phyloP scores from a whole-genome alignment of 2,113 vertebrate genomes.

The Pterocles burchelli region DNA sequence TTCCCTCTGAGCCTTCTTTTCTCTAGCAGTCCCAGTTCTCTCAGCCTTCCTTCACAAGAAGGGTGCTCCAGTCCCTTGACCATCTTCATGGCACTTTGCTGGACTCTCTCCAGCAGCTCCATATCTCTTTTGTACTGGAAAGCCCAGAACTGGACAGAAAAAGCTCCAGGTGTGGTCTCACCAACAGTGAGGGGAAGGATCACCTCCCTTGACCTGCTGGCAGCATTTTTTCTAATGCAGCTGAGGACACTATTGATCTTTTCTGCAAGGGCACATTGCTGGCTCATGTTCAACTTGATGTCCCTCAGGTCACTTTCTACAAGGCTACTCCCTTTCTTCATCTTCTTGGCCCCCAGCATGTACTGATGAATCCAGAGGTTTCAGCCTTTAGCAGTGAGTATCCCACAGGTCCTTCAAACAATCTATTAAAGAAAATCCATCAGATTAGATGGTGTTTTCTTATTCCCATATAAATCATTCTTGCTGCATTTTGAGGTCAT shows the following conservation, averaged over 20 bases:
- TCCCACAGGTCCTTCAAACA: background rate
- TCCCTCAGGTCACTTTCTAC: background rate
- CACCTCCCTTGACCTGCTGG: too few relatives aligned
- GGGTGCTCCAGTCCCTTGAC: background rate
- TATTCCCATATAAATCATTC: background rate
- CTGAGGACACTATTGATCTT: too few relatives aligned
- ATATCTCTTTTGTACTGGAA: background rate
- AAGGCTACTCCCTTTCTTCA: background rate
- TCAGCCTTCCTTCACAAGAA: background rate
- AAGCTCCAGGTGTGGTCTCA: background rate
- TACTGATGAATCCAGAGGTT: background rate
- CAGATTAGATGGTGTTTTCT: background rate
- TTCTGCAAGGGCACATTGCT: background rate
- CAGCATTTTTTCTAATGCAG: too few relatives aligned
- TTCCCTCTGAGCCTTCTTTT: background rate
- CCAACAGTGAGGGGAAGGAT: too few relatives aligned
- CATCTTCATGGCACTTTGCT: background rate
- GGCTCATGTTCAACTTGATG: background rate
- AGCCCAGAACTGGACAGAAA: background rate
- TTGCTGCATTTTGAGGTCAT: background rate
- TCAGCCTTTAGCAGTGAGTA: background rate
- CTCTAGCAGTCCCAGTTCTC: background rate
- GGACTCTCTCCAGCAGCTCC: background rate
- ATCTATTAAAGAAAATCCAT: background rate
- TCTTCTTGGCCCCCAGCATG: accelerated